Conservation (phyloP, 2,113 vertebrate species). For the Grus americana region DNA sequence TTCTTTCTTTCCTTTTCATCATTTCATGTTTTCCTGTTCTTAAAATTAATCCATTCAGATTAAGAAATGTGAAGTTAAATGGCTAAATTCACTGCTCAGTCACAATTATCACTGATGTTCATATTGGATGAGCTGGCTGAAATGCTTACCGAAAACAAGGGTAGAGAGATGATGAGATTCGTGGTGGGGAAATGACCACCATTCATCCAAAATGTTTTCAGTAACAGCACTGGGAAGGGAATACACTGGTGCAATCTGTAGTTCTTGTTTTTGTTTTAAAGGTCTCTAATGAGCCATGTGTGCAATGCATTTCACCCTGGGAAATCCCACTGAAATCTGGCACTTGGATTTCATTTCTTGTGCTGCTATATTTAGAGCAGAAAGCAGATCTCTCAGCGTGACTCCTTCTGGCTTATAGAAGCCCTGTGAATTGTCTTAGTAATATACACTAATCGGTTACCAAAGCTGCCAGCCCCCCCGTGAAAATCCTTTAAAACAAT, state of each 20-base stretch:
- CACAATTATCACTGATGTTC: neutral
- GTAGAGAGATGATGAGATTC: neutral
- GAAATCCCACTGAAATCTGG: slow-evolving; percentile 68
- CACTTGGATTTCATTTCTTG: slow-evolving; percentile 41
- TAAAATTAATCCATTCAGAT: neutral
- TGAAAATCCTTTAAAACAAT: slow-evolving; percentile 3
- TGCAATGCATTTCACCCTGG: slow-evolving; percentile 47
- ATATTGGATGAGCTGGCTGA: neutral
- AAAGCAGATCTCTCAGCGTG: slow-evolving; percentile 59
- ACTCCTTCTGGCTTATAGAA: slow-evolving; percentile 55
- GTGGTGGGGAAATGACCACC: slow-evolving; percentile 18
- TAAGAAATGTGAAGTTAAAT: neutral
- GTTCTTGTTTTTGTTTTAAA: slow-evolving; percentile 38
- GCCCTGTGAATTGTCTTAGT: slow-evolving; percentile 43
- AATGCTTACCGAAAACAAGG: neutral
- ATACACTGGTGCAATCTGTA: slow-evolving; percentile 21
- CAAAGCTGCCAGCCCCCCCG: slow-evolving; percentile 14
- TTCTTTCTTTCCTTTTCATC: neutral
- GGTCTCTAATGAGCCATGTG: slow-evolving; percentile 60
- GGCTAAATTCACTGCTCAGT: neutral
- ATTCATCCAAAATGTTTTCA: slow-evolving; percentile 26
- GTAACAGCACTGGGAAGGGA: slow-evolving; percentile 7
- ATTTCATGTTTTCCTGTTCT: neutral
- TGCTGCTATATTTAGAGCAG: slow-evolving; percentile 52
- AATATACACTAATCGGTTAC: slow-evolving; percentile 42